These are phyloP conservation scores for Brachionus manjavacas DNA, from an alignment of 1,140 invertebrate species.

Conservation along the genomic window DNA sequence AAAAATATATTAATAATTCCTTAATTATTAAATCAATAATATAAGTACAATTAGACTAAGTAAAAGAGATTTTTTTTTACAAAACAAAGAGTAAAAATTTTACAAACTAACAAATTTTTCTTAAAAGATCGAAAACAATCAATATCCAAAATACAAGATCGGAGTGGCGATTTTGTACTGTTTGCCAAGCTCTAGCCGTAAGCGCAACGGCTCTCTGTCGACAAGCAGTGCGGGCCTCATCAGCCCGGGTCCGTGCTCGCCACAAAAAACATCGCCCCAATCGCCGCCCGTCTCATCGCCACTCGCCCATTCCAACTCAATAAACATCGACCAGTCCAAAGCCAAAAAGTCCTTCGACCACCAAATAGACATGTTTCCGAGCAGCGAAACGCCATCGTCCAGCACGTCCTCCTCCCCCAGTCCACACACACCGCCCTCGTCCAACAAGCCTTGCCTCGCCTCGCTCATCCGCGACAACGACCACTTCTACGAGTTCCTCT, in stretches of 20 bases:
- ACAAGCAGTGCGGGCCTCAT: background rate
- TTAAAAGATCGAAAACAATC: slow-evolving; percentile 22
- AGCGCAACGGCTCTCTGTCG: background rate
- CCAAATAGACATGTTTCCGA: background rate
- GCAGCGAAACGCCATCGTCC: background rate
- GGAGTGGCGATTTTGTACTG: background rate
- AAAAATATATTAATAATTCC: too few species aligned
- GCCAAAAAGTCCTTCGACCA: background rate
- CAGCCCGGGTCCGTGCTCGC: background rate
- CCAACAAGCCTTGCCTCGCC: background rate
- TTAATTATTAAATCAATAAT: too few species aligned
- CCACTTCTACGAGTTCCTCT: slow-evolving; percentile 29
- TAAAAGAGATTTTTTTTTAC: too few species aligned
- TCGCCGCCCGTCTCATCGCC: background rate
- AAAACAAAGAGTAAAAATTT: too few species aligned
- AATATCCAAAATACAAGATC: slow-evolving; percentile 16
- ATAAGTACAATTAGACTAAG: too few species aligned
- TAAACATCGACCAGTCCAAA: background rate
- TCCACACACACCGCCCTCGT: background rate
- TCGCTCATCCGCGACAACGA: background rate
- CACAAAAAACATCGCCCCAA: background rate
- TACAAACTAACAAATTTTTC: too few species aligned
- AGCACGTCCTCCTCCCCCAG: background rate
- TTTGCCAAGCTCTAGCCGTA: background rate
- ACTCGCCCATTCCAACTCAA: background rate